Evolutionary conservation across 2,888 invertebrate genomes (phyloP), one percentile per base, ranked within the genome.

Genomic region (Agrochola macilenta): DNA sequence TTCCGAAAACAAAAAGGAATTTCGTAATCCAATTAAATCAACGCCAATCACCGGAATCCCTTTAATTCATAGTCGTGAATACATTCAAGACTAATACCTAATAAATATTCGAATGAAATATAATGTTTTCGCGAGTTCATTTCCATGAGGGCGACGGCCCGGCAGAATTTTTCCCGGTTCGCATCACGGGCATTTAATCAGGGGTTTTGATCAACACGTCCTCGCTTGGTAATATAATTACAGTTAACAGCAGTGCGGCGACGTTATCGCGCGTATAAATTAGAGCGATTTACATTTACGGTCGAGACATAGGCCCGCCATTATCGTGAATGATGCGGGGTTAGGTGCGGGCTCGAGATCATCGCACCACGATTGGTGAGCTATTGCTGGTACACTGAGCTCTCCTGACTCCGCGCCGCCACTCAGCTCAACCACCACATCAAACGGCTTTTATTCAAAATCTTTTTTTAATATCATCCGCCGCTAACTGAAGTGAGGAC

Each of bases 261-360:
- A 96, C 96, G 96, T 96, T 96, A 96, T 96, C 96, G 95, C 93
- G 93, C 94, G 95, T 96, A 96, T 96, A 96, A 96, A 96, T 96
- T 96, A 96, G 95, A 94, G 92, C 95, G 96, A 96, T 96, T 96
- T 96, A 96, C 96, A 96, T 96, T 96, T 94, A 94, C 94, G 94
- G 94, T 91, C 94, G 96, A 94, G 95, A 95, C 96, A 94, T 92
- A 93, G 94, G 94, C 92, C 92, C 91, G 93, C 95, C 93, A 95
- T 96, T 96, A 95, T 93, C 93, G 95, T 94, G 95, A 95, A 93
- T 94, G 96, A 96, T 95, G 95, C 95, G 94, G 93, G 95, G 94
- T 92, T 93, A 92, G 93, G 93, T 94, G 92, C 91, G 92, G 92
- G 93, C 92, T 86, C 86, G 90, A 92, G 94, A 95, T 94, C 94